Conservation (phyloP, 1,140 invertebrate genomes). For the Oedothorax gibbosus region DNA sequence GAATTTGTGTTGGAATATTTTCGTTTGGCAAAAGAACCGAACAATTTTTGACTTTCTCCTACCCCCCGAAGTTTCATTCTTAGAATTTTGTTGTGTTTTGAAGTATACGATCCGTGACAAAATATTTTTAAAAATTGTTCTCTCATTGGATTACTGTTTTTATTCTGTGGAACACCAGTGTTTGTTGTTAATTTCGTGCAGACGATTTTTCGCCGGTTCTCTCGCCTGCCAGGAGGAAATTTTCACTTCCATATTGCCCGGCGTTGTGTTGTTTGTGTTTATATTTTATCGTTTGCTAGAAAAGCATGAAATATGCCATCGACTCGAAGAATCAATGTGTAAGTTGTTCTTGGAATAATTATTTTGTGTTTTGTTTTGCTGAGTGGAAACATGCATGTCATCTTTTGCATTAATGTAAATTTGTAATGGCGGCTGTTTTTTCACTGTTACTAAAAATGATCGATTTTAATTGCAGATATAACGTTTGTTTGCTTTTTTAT, state of each 20-base stretch:
- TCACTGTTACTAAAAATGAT: constrained; percentile 18
- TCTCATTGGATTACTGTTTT: background rate
- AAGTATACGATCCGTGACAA: no score
- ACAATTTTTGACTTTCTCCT: background rate
- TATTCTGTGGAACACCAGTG: background rate
- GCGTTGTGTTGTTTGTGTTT: background rate
- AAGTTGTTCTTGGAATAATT: constrained; percentile 7
- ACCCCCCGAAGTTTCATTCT: background rate
- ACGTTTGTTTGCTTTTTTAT: no score
- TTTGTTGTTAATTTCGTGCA: constrained; percentile 8
- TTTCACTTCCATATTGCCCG: constrained; percentile 39
- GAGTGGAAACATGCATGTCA: constrained; percentile 7
- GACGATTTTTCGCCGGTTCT: constrained; percentile 1
- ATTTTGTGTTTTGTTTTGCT: constrained; percentile 4
- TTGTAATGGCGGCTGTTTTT: constrained; percentile 46
- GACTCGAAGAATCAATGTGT: constrained; percentile 24
- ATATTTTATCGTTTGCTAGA: background rate
- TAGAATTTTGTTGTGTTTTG: no score
- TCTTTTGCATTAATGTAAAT: constrained; percentile 26
- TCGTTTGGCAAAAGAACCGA: background rate
- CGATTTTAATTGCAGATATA: constrained; percentile 16
- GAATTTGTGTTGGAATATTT: constrained; percentile 13
- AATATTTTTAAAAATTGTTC: no score
- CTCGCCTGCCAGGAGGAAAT: background rate
- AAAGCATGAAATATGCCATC: constrained; percentile 53